Percentiles rank a stretch among this genome's conserved stretches.
Conservation (phyloP, 1,140 invertebrate species). For the Pogonomyrmex californicus region DNA sequence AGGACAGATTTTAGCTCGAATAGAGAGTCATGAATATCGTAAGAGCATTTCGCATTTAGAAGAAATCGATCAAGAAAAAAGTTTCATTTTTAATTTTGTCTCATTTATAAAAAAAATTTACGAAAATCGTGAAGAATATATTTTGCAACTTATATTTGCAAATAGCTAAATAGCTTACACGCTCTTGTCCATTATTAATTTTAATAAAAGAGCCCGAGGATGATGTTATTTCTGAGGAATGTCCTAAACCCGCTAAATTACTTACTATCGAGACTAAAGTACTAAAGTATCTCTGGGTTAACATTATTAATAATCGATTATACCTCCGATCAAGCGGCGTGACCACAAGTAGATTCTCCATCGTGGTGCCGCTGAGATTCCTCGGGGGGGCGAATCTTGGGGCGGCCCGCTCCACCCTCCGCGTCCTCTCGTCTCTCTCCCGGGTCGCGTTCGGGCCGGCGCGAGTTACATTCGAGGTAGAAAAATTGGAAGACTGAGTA, state of each 20-base stretch:
- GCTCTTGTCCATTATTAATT: not conserved
- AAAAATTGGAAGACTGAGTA: conserved; percentile 79
- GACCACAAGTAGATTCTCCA: conserved; percentile 82
- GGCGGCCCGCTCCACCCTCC: not conserved
- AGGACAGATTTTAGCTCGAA: not conserved
- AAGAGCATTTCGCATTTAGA: not conserved
- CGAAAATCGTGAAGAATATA: not conserved
- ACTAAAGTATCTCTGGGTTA: not conserved
- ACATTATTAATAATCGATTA: conserved; percentile 65
- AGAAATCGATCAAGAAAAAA: not conserved
- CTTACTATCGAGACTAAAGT: no score
- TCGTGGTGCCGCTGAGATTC: conserved; percentile 77
- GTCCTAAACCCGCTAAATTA: not conserved
- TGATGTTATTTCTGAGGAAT: not conserved
- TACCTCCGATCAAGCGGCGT: conserved; percentile 84
- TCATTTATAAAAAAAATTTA: not conserved
- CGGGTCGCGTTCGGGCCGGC: not conserved
- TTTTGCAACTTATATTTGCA: no score
- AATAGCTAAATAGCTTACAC: no score
- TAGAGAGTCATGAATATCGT: not conserved
- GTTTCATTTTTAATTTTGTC: not conserved
- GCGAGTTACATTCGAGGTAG: conserved; percentile 68
- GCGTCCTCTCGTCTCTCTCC: not conserved
- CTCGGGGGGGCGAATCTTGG: conserved; percentile 73
- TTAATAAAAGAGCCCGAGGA: not conserved